Conservation (phyloP, 2,113 vertebrate genomes). For the Oxygymnocypris stewartii region DNA sequence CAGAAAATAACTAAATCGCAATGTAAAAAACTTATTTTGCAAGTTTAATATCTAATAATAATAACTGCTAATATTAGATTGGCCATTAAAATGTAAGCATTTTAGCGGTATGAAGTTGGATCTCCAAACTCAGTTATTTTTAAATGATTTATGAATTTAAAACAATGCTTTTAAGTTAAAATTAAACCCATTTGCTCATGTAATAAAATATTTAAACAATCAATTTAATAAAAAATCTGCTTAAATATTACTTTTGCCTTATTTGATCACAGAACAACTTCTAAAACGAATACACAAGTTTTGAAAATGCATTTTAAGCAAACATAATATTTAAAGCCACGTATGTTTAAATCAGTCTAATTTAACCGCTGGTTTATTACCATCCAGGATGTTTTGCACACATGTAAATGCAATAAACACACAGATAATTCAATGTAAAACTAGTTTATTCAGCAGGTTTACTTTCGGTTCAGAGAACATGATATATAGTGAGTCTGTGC, state of each 20-base stretch:
- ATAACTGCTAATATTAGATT: not conserved
- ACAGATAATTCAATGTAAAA: not conserved
- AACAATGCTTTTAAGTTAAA: not conserved
- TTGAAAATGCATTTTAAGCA: not conserved
- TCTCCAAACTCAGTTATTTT: not conserved
- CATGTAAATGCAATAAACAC: not conserved
- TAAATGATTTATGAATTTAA: not conserved
- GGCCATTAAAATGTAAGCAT: not conserved
- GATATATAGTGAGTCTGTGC: not conserved
- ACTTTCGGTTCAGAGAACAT: not conserved
- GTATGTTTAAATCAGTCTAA: not conserved
- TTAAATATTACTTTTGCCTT: not conserved
- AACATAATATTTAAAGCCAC: not conserved
- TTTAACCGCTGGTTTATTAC: not conserved
- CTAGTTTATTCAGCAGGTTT: conserved; percentile 8
- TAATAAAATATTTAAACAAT: too few relatives aligned
- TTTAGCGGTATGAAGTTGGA: not conserved
- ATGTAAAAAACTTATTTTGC: too few relatives aligned
- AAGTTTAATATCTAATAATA: not conserved
- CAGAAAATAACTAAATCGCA: too few relatives aligned
- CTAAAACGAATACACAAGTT: not conserved
- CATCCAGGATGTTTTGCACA: not conserved
- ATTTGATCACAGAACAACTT: not conserved
- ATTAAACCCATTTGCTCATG: too few relatives aligned
- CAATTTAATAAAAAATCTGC: too few relatives aligned